Evolutionary conservation across 1,140 invertebrate genomes (phyloP).

Genomic region (Cotesia glomerata): DNA sequence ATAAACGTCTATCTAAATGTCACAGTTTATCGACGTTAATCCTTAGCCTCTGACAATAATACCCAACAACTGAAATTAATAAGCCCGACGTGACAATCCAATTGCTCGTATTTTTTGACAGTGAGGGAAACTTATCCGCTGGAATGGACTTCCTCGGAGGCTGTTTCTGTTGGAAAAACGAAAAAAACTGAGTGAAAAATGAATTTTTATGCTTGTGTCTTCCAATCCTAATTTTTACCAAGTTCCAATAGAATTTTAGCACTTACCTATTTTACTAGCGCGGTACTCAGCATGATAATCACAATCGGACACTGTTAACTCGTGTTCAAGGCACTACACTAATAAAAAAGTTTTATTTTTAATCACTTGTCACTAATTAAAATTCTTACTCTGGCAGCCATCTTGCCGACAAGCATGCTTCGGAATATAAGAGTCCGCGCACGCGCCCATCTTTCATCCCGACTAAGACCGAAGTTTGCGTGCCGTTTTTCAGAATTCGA

Average conservation of each 20-base stretch:
- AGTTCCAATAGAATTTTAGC: neutral
- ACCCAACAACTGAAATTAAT: neutral
- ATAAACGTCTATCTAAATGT: too few relatives aligned
- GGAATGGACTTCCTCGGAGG: too few relatives aligned
- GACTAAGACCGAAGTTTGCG: too few relatives aligned
- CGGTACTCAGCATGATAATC: neutral
- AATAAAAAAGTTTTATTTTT: slow-evolving; percentile 18
- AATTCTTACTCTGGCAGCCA: slow-evolving; percentile 20
- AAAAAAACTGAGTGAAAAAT: too few relatives aligned
- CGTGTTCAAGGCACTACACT: slow-evolving; percentile 17
- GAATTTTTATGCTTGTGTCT: too few relatives aligned
- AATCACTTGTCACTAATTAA: slow-evolving; percentile 32
- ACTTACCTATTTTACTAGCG: slow-evolving; percentile 13
- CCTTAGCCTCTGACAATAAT: neutral
- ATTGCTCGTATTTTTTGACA: too few relatives aligned
- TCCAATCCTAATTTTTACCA: neutral
- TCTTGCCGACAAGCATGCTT: slow-evolving; percentile 32
- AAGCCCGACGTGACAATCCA: too few relatives aligned
- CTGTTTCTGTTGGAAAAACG: too few relatives aligned
- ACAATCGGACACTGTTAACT: slow-evolving; percentile 7
- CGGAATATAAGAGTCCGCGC: neutral
- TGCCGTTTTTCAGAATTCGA: neutral
- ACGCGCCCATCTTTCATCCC: neutral
- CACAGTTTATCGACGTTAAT: neutral
- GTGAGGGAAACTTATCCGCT: too few relatives aligned